A percentile compares a stretch with the other conserved stretches of the same genome.
These are phyloP conservation scores for Phortica variegata DNA, from an alignment of 1,140 invertebrate genomes.

Conservation along the genomic window DNA sequence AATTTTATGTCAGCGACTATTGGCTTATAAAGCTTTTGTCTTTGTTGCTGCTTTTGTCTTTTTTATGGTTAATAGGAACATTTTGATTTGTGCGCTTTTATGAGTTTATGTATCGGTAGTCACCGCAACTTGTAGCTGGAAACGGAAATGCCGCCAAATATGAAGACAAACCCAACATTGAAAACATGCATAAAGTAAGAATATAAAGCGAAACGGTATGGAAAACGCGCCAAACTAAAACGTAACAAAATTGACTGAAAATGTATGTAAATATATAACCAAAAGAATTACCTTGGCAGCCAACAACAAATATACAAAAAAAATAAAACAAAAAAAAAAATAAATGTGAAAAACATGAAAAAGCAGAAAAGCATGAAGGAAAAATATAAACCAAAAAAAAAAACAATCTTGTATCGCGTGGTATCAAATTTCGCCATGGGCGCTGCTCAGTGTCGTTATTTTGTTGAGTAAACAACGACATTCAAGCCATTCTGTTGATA, in stretches of 20 bases:
- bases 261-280: not conserved
- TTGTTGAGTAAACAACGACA: slow-evolving; percentile 48
- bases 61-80: slow-evolving; percentile 55
- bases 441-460: slow-evolving; percentile 44
- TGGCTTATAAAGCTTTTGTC: not conserved
- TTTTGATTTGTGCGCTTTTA: slow-evolving; percentile 52
- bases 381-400: too few species aligned
- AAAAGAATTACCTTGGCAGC: slow-evolving; percentile 43
- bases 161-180: not conserved
- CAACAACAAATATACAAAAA: slow-evolving; percentile 14
- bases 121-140: slow-evolving; percentile 51
- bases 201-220: too few species aligned
- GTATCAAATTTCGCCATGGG: slow-evolving; percentile 2
- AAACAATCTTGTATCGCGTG: too few species aligned
- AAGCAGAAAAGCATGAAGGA: too few species aligned
- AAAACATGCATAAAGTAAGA: not conserved
- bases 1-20: slow-evolving; percentile 54
- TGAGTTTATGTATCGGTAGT: slow-evolving; percentile 46
- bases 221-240: too few species aligned
- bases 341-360: too few species aligned
- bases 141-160: slow-evolving; percentile 5
- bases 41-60: slow-evolving; percentile 26
- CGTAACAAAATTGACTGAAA: not conserved
- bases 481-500: slow-evolving; percentile 25
- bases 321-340: too few species aligned